A percentile compares a stretch with the other conserved stretches of the same genome.
phyloP scores from a whole-genome alignment of 2,797 vertebrate genomes.

The Syndactyla subalaris region DNA sequence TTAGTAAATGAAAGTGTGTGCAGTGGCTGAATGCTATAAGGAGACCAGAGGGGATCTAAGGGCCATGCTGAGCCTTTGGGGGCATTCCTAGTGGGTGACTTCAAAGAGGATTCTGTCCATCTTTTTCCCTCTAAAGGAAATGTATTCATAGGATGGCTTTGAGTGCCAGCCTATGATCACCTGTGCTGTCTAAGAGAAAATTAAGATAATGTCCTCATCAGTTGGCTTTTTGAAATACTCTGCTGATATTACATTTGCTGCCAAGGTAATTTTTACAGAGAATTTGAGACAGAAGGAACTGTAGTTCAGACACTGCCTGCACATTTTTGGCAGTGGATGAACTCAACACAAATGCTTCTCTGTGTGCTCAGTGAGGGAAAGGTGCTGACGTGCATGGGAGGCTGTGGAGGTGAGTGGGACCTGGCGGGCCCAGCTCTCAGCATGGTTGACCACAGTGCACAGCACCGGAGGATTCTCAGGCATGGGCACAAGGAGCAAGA shows the following conservation, averaged over 20 bases:
- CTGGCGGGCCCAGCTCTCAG: neutral
- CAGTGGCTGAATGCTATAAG: neutral
- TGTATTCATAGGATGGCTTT: accelerated
- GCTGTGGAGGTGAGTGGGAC: neutral
- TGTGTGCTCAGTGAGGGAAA: neutral
- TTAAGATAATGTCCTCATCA: neutral
- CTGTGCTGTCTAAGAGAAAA: neutral
- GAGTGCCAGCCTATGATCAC: neutral
- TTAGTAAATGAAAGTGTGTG: neutral
- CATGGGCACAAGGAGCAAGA: neutral
- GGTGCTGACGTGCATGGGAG: accelerated
- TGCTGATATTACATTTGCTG: neutral
- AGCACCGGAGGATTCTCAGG: neutral
- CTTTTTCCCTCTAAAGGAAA: neutral
- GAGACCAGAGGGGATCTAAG: neutral
- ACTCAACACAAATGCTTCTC: neutral
- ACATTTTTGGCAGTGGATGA: neutral
- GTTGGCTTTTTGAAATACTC: neutral
- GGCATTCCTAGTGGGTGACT: neutral
- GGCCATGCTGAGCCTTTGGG: neutral
- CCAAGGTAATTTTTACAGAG: neutral
- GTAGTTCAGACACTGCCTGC: neutral
- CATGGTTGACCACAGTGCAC: no score
- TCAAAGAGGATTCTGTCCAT: neutral
- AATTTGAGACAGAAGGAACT: neutral